Evolutionary conservation across 2,888 invertebrate genomes (phyloP).

Genomic region (Cotesia congregata): DNA sequence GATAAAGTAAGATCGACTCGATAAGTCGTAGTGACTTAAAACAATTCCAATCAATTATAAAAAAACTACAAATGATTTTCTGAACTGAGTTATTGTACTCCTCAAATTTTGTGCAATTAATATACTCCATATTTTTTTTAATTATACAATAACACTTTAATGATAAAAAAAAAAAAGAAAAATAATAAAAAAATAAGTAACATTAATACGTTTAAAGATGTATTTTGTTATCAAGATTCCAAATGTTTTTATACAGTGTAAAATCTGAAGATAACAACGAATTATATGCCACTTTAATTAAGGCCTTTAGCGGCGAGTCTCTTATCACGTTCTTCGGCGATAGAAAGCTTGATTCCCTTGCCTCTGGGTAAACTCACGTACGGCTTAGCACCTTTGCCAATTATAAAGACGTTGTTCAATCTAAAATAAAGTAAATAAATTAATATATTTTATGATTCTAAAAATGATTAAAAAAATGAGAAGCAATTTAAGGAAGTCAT

Average conservation of each 20-base stretch:
- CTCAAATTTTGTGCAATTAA: background rate
- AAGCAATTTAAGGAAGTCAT: no score
- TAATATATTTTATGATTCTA: background rate
- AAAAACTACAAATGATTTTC: background rate
- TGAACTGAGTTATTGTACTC: background rate
- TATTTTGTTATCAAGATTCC: background rate
- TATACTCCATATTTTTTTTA: background rate
- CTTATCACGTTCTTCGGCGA: constrained; percentile 99
- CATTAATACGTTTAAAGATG: background rate
- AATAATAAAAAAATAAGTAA: background rate
- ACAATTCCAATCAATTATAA: background rate
- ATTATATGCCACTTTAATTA: constrained; percentile 68
- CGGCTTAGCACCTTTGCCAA: constrained; percentile 97
- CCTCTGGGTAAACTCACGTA: constrained; percentile 98
- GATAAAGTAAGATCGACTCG: background rate
- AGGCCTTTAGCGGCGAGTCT: constrained; percentile 90
- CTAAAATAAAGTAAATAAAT: constrained; percentile 71
- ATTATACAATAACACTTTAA: background rate
- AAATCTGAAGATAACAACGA: background rate
- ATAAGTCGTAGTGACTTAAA: background rate
- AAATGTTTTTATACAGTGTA: background rate
- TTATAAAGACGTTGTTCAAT: constrained; percentile 98
- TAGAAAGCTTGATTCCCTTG: constrained; percentile 96
- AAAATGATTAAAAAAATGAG: background rate
- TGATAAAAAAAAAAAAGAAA: background rate